Evolutionary conservation across 23 tunicate species (phyloP).

Genomic region (Ascidia mentula): DNA sequence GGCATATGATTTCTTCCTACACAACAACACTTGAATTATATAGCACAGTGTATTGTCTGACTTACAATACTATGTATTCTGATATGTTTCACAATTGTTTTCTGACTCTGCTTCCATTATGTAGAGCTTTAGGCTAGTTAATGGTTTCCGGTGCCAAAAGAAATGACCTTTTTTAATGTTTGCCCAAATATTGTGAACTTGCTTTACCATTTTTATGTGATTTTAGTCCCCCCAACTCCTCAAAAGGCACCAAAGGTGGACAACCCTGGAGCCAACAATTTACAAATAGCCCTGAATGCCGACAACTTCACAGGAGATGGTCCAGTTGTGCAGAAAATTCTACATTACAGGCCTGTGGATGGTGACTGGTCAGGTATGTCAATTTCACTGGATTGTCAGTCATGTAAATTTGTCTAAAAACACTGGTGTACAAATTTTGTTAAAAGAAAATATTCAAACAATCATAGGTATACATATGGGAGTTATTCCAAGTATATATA

Average conservation of each 20-base stretch:
- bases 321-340: conserved; percentile 57
- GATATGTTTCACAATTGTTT: too few relatives aligned
- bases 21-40: too few relatives aligned
- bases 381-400: background rate
- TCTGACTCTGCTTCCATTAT: too few relatives aligned
- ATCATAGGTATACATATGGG: background rate
- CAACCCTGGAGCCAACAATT: conserved; percentile 50
- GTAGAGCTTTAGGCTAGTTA: background rate
- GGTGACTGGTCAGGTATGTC: conserved; percentile 75
- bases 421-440: too few relatives aligned
- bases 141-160: background rate
- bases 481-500: too few relatives aligned
- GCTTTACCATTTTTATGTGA: background rate
- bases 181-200: too few relatives aligned
- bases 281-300: conserved; percentile 54
- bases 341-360: conserved; percentile 62
- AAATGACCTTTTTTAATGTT: background rate
- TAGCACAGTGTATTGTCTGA: background rate
- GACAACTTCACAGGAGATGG: conserved; percentile 77
- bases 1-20: too few relatives aligned
- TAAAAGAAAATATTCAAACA: background rate
- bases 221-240: conserved; percentile 83
- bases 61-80: background rate
- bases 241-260: conserved; percentile 63
- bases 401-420: too few relatives aligned